phyloP scores from a whole-genome alignment of 2,888 invertebrate genomes.

The Cosmia pyralina region DNA sequence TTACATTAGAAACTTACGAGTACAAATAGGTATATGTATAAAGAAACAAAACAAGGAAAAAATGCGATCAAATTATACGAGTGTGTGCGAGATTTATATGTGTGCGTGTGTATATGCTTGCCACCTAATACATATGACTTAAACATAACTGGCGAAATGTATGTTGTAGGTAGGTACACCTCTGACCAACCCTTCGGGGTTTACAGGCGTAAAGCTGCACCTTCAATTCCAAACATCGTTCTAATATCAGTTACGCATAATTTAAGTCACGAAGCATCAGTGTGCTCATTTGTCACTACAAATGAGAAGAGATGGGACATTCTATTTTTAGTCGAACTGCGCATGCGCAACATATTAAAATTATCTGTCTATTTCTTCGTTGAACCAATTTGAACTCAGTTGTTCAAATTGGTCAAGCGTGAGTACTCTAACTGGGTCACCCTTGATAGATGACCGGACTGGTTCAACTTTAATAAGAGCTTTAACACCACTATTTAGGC shows the following conservation, averaged over 20 bases:
- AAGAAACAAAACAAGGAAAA: no score
- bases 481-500: constrained; percentile 60
- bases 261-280: constrained; percentile 21
- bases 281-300: constrained; percentile 32
- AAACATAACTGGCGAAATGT: neutral
- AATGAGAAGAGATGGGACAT: constrained; percentile 28
- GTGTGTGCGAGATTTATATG: no score
- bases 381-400: constrained; percentile 52
- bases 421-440: constrained; percentile 67
- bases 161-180: no score
- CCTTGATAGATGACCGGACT: constrained; percentile 70
- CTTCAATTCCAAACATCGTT: constrained; percentile 1
- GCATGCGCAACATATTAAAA: constrained; percentile 35
- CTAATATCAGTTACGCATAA: constrained; percentile 21
- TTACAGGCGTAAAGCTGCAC: neutral
- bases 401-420: constrained; percentile 47
- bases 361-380: constrained; percentile 45
- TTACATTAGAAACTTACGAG: no score
- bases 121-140: no score
- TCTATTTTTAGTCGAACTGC: constrained; percentile 51
- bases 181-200: neutral
- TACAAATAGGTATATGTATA: no score
- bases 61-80: no score
- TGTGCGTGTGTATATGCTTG: no score
- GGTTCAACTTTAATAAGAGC: constrained; percentile 62